Conservation (phyloP, 1,140 invertebrate genomes). For the Drosophila guanche region DNA sequence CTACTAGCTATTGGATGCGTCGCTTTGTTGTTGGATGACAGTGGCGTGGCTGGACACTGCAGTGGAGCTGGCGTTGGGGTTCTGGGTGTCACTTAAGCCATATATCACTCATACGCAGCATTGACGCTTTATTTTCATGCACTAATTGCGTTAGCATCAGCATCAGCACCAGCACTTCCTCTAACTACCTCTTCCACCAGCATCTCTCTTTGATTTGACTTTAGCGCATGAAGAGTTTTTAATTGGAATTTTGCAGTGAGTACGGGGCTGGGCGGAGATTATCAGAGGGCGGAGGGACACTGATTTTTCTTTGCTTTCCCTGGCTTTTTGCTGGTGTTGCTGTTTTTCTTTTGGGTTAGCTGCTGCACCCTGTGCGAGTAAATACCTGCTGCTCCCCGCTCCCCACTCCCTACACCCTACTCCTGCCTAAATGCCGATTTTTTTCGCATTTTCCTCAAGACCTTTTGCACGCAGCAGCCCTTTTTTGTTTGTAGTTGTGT, state of each 20-base stretch:
- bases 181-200: background rate
- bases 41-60: too few relatives aligned
- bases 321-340: slow-evolving; percentile 9
- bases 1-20: slow-evolving; percentile 26
- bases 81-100: slow-evolving; percentile 68
- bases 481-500: slow-evolving; percentile 34
- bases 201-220: slow-evolving; percentile 54
- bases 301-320: slow-evolving; percentile 43
- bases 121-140: slow-evolving; percentile 78
- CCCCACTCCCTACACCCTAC: background rate
- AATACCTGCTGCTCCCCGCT: slow-evolving; percentile 16
- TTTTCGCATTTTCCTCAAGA: slow-evolving; percentile 50
- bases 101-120: slow-evolving; percentile 81
- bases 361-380: slow-evolving; percentile 15
- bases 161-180: background rate
- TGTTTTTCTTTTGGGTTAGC: slow-evolving; percentile 21
- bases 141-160: slow-evolving; percentile 78
- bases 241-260: slow-evolving; percentile 56
- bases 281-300: slow-evolving; percentile 29
- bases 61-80: background rate
- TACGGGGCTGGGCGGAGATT: slow-evolving; percentile 11
- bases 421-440: slow-evolving; percentile 33
- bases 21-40: slow-evolving; percentile 10
- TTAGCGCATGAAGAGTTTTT: slow-evolving; percentile 63
- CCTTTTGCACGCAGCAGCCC: slow-evolving; percentile 65